phyloP scores from a whole-genome alignment of 2,888 invertebrate genomes.

The Apantesis nais region DNA sequence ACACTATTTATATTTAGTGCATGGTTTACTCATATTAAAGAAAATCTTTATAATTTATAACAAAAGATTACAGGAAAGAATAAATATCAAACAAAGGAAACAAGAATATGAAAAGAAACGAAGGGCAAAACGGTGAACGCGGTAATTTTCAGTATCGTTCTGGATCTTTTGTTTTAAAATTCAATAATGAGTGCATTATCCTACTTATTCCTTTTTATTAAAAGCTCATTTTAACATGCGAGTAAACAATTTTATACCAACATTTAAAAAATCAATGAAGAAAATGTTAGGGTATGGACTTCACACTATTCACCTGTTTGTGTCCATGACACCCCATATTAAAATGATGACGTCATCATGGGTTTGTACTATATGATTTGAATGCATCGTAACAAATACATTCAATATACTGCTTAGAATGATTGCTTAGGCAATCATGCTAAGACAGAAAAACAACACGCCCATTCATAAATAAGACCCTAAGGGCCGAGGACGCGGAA shows the following conservation, averaged over 20 bases:
- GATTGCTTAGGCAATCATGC: slow-evolving; percentile 39
- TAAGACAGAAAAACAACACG: slow-evolving; percentile 59
- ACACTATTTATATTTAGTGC: slow-evolving; percentile 40
- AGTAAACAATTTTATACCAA: not conserved
- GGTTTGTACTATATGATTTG: slow-evolving; percentile 25
- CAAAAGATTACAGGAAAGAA: no score
- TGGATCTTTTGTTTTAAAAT: not conserved
- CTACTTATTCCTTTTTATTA: not conserved
- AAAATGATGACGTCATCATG: slow-evolving; percentile 52
- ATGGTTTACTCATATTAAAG: slow-evolving; percentile 30
- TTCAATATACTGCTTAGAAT: slow-evolving; percentile 26
- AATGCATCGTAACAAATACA: slow-evolving; percentile 28
- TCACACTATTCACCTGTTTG: slow-evolving; percentile 47
- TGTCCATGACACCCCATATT: slow-evolving; percentile 51
- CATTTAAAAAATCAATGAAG: slow-evolving; percentile 38
- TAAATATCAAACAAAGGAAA: not conserved
- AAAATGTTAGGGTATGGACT: slow-evolving; percentile 44
- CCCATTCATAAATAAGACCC: slow-evolving; percentile 76
- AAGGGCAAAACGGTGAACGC: slow-evolving; percentile 1
- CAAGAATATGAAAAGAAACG: slow-evolving; percentile 9
- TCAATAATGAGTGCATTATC: not conserved
- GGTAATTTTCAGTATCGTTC: not conserved
- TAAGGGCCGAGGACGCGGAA: slow-evolving; percentile 75
- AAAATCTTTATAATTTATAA: slow-evolving; percentile 24
- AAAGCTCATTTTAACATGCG: not conserved